Base-by-base conservation (phyloP, 1,140 invertebrate genomes). In the Formica selysi region DNA sequence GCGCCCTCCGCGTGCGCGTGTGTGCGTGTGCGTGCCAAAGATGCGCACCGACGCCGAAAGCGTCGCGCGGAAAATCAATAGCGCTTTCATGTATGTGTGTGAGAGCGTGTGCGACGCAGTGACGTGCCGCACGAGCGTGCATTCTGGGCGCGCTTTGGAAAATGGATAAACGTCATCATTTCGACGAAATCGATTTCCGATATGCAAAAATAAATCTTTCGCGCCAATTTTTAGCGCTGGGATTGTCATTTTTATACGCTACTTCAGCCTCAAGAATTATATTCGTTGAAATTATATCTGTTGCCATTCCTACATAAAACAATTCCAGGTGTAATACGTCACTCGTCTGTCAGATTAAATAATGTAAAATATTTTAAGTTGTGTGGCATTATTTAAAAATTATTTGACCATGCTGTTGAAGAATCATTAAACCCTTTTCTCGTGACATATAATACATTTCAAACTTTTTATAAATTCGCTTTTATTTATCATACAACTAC, bases 1-100 rank as follows among this genome's bases (percentile, higher is more conserved):
- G 92, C 92, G 90, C 91, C 90, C 91, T 92, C 87, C 88, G 88
- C 70, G 74, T 26, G n/a, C n/a, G 13, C 5, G 16, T 54, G 41
- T 85, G 51, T 85, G 86, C 70, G 81, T 89, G 92, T 89, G 91
- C 91, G 91, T 92, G 57, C 8, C 16, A 22, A 22, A 22, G 8
- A n/a, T 59, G 57, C 92, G 89, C 92, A 91, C 87, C 91, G 92
- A 7, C 87, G 87, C 88, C 85, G 89, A 93, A 91, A 91, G 90
- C 87, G 85, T 80, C 86, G 85, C 74, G 79, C 74, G 87, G 86
- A 93, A 93, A 94, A 94, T 94, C 93, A 94, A 94, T 94, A 94
- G 86, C 88, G 84, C 54, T 36, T 86, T 16, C 61, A n/a, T 78
- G 88, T 90, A 85, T 13, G 13, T 41, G 88, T 90, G 88, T 74